These are phyloP conservation scores for Heteropelma amictum DNA, from an alignment of 2,888 invertebrate genomes.

Conservation along the genomic window DNA sequence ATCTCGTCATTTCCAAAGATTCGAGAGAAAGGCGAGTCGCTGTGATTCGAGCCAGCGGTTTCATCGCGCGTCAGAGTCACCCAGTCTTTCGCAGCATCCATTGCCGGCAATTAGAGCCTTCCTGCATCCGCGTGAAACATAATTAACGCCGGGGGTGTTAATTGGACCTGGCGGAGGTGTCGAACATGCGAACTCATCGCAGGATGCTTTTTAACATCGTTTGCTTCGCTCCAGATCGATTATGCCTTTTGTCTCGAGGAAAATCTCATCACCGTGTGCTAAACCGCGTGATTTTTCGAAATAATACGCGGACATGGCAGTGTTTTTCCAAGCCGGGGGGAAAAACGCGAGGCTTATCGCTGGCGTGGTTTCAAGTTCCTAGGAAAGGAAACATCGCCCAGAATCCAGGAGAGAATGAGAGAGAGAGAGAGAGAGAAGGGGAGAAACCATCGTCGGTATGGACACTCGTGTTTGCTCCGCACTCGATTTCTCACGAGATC, in stretches of 20 bases:
- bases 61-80: conserved; percentile 14
- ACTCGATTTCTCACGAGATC: conserved; percentile 42
- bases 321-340: not conserved
- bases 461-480: conserved; percentile 21
- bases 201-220: conserved; percentile 43
- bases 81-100: conserved; percentile 47
- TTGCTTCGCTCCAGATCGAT: conserved; percentile 14
- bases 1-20: conserved; percentile 36
- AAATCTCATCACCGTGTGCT: not conserved
- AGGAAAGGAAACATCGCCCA: conserved; percentile 28
- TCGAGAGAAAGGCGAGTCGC: conserved; percentile 11
- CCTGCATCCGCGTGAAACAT: conserved; percentile 66
- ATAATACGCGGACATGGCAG: not conserved
- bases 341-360: not conserved
- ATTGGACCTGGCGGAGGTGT: conserved; percentile 72
- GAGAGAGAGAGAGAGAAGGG: not conserved
- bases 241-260: not conserved
- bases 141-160: conserved; percentile 75
- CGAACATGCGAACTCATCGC: conserved; percentile 63
- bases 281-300: not conserved
- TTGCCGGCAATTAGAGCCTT: conserved; percentile 73
- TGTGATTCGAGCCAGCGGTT: conserved; percentile 22
- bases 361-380: conserved; percentile 2
- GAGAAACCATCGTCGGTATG: not conserved
- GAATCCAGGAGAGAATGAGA: not conserved